Conservation (phyloP, 2,113 vertebrate species). For the Gobiocypris rarus region DNA sequence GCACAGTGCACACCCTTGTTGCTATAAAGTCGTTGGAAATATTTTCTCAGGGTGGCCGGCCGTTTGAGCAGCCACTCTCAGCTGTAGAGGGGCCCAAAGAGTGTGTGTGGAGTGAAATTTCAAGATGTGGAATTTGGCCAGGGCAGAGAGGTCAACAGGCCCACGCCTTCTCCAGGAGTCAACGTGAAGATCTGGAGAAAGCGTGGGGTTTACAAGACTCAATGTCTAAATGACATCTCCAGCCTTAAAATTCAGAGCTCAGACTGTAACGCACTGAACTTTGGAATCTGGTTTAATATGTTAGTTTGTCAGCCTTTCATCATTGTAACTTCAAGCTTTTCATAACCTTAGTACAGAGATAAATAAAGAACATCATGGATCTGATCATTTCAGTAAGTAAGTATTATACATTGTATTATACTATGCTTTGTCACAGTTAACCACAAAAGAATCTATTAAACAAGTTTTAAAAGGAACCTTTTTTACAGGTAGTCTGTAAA, state of each 20-base stretch:
- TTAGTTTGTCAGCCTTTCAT: not conserved
- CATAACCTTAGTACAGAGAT: not conserved
- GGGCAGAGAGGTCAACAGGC: conserved; percentile 57
- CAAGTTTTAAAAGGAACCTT: conserved; percentile 2
- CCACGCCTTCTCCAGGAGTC: conserved; percentile 41
- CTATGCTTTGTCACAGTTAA: not conserved
- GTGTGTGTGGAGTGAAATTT: conserved; percentile 56
- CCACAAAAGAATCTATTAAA: not conserved
- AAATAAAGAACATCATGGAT: not conserved
- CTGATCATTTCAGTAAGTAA: not conserved
- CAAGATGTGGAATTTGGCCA: conserved; percentile 62
- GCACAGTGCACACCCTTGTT: conserved; percentile 59
- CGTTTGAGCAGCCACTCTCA: conserved; percentile 44
- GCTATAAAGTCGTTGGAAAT: conserved; percentile 60
- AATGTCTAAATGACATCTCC: conserved; percentile 37
- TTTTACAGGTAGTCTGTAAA: conserved; percentile 14
- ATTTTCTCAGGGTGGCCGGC: conserved; percentile 60
- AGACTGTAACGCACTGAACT: not conserved
- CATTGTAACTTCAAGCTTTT: not conserved
- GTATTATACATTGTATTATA: no score
- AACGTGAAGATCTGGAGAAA: conserved; percentile 49
- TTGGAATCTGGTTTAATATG: not conserved
- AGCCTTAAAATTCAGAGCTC: conserved; percentile 6
- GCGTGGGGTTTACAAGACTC: conserved; percentile 14
- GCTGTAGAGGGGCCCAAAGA: conserved; percentile 53